Base-by-base conservation (phyloP, 1,140 invertebrate species). In the Drosophila trapezifrons region DNA sequence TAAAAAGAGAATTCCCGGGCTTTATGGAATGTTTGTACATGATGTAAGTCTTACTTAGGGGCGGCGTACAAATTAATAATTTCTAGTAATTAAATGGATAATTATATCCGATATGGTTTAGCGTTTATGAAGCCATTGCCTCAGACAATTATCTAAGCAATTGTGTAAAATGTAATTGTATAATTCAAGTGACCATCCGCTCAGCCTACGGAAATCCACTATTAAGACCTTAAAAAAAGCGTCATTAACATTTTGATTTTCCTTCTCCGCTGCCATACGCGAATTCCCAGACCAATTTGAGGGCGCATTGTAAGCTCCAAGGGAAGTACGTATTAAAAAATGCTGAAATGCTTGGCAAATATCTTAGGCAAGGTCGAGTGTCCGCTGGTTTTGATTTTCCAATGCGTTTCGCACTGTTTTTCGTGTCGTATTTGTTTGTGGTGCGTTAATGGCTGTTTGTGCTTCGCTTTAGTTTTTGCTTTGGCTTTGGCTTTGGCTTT, bases 331-430 rank as follows among this genome's bases (percentile, higher is more conserved):
- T 17, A 49, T 45, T 40, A 52, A 45, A 32, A 66, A 45, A 43
- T 18, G 56, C 51, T 52, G 18, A 52, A 52, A 20, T 6, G 29
- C 29, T 60, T 81, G 42, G 66, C 77, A 78, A 75, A 76, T 78
- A 62, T 32, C 47, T 52, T 76, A 29, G 38, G 56, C 74, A 77
- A 77, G 74, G 75, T 77, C 65, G 66, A 20, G 17, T 32, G 37
- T 46, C 38, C 42, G 60, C 20, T 40, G 52, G 32, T 43, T 76
- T 82, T 69, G 58, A 73, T 80, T 80, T 83, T 84, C 62, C 66
- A 76, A 64, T 66, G 80, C 72, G 62, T 72, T 80, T 69, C 45
- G 65, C 65, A 69, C 46, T 66, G 46, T 66, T 66, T 43, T 76
- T 51, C 25, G 20, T 38, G 60, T 29, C 49, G 22, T 80, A 65